Conservation (phyloP, 2,888 invertebrate species). For the Merodon equestris region DNA sequence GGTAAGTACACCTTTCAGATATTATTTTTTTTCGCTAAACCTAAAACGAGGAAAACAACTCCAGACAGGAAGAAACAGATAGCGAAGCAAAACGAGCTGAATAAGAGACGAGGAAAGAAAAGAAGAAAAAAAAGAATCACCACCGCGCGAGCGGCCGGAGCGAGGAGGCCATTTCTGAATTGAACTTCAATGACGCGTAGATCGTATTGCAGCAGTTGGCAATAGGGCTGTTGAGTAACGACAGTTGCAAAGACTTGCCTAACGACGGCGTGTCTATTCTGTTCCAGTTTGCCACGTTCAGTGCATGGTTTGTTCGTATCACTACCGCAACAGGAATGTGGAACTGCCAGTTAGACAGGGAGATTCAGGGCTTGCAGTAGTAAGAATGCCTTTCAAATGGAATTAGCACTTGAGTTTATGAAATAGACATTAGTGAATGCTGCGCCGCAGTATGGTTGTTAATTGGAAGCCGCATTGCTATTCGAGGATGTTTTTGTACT, state of each 20-base stretch:
- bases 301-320: neutral
- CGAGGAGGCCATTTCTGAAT: constrained; percentile 51
- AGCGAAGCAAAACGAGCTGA: constrained; percentile 1
- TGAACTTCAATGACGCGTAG: constrained; percentile 62
- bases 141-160: constrained; percentile 9
- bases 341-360: constrained; percentile 25
- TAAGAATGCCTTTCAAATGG: neutral
- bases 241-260: constrained; percentile 15
- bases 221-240: constrained; percentile 7
- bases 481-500: too few relatives aligned
- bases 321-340: constrained; percentile 44
- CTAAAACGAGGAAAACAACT: constrained; percentile 6
- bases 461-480: too few relatives aligned
- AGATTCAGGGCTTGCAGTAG: constrained; percentile 6
- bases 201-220: constrained; percentile 50
- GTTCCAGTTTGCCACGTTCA: too few relatives aligned
- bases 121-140: constrained; percentile 13
- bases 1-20: constrained; percentile 28
- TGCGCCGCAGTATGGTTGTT: neutral
- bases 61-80: too few relatives aligned
- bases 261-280: too few relatives aligned
- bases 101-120: constrained; percentile 1
- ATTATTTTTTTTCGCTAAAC: constrained; percentile 20
- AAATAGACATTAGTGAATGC: neutral
- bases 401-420: too few relatives aligned